phyloP scores from a whole-genome alignment of 2,888 invertebrate species.

The Apocheima hispidaria region DNA sequence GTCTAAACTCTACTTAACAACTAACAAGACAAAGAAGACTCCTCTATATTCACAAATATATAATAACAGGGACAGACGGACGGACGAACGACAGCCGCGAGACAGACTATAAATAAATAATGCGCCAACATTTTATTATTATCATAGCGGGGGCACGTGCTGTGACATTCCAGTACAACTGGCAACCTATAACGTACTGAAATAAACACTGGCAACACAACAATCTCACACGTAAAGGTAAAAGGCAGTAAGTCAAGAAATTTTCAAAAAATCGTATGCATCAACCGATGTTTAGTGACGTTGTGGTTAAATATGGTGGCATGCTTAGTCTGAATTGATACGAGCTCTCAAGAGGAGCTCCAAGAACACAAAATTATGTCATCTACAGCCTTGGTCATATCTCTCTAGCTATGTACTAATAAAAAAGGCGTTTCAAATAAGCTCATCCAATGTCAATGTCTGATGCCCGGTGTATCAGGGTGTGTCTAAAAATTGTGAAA shows the following conservation, averaged over 20 bases:
- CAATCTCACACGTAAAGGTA: background rate
- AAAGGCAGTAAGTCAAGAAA: background rate
- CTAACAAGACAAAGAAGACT: conserved; percentile 43
- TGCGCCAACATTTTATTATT: conserved; percentile 86
- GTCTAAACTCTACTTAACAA: conserved; percentile 23
- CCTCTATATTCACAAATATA: conserved; percentile 25
- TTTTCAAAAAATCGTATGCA: background rate
- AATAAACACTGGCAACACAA: conserved; percentile 61
- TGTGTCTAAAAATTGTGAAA: too few relatives aligned
- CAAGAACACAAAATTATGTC: too few relatives aligned
- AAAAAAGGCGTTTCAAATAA: too few relatives aligned
- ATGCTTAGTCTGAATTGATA: too few relatives aligned
- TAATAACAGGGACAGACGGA: conserved; percentile 66
- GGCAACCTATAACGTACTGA: conserved; percentile 58
- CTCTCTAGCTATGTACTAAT: too few relatives aligned
- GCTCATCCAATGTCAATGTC: too few relatives aligned
- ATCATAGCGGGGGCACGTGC: conserved; percentile 83
- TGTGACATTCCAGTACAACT: conserved; percentile 71
- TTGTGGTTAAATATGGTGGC: too few relatives aligned
- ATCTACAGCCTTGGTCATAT: too few relatives aligned
- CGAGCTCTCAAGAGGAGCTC: too few relatives aligned
- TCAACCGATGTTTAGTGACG: background rate
- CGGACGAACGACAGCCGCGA: conserved; percentile 85
- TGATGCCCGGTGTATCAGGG: too few relatives aligned
- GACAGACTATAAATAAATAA: conserved; percentile 85